Evolutionary conservation across 2,888 invertebrate species (phyloP), one percentile per base, ranked within the genome.

Genomic region (Leptogaster cylindrica): DNA sequence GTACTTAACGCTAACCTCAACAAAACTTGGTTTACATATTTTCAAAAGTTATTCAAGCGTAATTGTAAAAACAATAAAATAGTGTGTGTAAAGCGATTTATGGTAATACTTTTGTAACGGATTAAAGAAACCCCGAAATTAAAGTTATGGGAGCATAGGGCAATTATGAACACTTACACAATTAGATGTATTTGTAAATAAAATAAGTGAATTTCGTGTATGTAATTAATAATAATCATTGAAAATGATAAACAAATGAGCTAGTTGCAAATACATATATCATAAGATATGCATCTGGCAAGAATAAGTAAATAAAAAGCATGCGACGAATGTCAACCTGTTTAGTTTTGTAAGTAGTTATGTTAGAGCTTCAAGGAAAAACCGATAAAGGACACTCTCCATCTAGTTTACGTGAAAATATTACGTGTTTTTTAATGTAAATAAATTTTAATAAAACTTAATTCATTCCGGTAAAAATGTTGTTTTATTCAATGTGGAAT

Each of bases 381-480:
- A 46, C 28, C 16, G 10, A 28, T 27, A 25, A 28, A 50, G 1
- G 14, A 25, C 50, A 25, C 16, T 28, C 28, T 28, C 16, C 23
- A 3, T 50, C 25, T 55, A 55, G 55, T 55, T 39, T 55, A 55
- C 16, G 12, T 51, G 51, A 51, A 4, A 41, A 41, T 44, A 27
- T 23, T 61, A 28, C 41, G 44, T 61, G 61, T 61, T 61, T 61
- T 61, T 61, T 61, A 44, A 61, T 61, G 61, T 61, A 61, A 61
- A 61, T 61, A 61, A 41, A 61, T 61, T 61, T 61, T 61, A 61
- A 61, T 61, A 61, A 61, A 58, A 44, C 27, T 61, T 61, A 27
- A 61, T 31, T 61, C 61, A 61, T 28, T 61, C 61, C 44, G 61
- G 28, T 61, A 44, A n/a, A 20, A 1, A 10, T 4, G 7, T 10